These are phyloP conservation scores for Eumerus sabulonum DNA, from an alignment of 2,888 invertebrate genomes.

Conservation along the genomic window DNA sequence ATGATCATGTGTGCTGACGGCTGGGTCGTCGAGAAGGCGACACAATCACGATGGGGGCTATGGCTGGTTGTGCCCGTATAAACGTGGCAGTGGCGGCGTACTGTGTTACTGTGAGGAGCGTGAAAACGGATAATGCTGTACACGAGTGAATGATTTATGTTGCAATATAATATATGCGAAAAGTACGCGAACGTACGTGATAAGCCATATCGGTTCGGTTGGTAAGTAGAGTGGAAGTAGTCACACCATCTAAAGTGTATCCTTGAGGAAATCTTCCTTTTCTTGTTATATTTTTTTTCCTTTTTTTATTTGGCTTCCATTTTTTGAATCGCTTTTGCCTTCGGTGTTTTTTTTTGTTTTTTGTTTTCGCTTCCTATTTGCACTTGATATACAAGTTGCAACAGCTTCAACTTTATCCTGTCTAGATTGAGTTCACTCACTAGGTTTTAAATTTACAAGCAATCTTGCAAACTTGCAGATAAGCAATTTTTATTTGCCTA, in stretches of 20 bases:
- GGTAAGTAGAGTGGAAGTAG: slow-evolving; percentile 47
- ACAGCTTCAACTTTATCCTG: too few species aligned
- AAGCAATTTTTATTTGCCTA: too few species aligned
- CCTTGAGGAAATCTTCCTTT: slow-evolving; percentile 11
- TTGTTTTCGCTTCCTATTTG: too few species aligned
- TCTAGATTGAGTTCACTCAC: too few species aligned
- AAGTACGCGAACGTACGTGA: slow-evolving; percentile 38
- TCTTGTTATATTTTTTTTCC: background rate
- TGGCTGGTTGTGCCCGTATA: background rate
- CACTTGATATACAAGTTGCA: too few species aligned
- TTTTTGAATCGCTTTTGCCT: too few species aligned
- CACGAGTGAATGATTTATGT: slow-evolving; percentile 57
- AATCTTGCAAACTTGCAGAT: too few species aligned
- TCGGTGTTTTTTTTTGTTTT: too few species aligned
- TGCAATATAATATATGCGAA: slow-evolving; percentile 53
- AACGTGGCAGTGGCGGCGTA: background rate
- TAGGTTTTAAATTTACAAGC: too few species aligned
- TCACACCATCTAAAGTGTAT: slow-evolving; percentile 40
- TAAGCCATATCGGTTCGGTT: slow-evolving; percentile 44
- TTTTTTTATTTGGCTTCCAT: too few species aligned
- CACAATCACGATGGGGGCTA: slow-evolving; percentile 12
- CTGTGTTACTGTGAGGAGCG: slow-evolving; percentile 6
- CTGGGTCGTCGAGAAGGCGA: slow-evolving; percentile 12
- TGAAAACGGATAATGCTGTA: slow-evolving; percentile 54
- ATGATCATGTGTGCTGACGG: slow-evolving; percentile 42